Evolutionary conservation across 2,113 vertebrate species (phyloP).

Genomic region (Lethenteron reissneri): DNA sequence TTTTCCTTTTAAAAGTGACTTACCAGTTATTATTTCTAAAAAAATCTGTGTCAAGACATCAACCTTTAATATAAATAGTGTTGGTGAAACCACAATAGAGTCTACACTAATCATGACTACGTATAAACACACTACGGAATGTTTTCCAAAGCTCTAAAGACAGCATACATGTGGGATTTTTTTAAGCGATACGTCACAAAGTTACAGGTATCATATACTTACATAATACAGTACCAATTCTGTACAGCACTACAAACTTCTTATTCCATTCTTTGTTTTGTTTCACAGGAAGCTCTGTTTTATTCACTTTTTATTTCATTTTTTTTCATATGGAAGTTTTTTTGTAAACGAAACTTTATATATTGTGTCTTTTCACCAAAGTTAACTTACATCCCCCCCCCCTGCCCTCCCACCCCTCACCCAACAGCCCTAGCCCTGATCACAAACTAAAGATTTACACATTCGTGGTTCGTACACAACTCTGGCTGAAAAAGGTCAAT

Average conservation of each 20-base stretch:
- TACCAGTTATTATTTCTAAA: slow-evolving; percentile 5
- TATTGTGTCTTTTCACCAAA: no score
- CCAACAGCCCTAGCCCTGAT: no score
- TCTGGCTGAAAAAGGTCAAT: no score
- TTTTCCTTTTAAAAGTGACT: slow-evolving; percentile 4
- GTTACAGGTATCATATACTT: slow-evolving; percentile 6
- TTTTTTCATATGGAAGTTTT: no score
- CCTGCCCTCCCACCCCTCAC: no score
- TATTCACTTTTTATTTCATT: neutral
- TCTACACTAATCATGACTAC: slow-evolving; percentile 4
- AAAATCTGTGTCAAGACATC: slow-evolving; percentile 5
- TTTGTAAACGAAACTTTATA: no score
- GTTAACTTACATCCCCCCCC: no score
- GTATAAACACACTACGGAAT: slow-evolving; percentile 6
- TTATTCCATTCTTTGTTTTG: neutral
- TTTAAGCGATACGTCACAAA: slow-evolving; percentile 3
- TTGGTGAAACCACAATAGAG: slow-evolving; percentile 5
- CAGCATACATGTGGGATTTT: slow-evolving; percentile 5
- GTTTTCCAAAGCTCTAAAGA: slow-evolving; percentile 5
- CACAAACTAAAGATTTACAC: no score
- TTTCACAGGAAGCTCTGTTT: slow-evolving; percentile 3
- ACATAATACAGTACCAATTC: slow-evolving; percentile 5
- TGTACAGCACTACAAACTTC: slow-evolving; percentile 6
- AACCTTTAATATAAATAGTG: neutral
- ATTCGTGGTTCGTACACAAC: no score